These are phyloP conservation scores for Argya squamiceps DNA, from an alignment of 2,797 vertebrate genomes.

Conservation along the genomic window DNA sequence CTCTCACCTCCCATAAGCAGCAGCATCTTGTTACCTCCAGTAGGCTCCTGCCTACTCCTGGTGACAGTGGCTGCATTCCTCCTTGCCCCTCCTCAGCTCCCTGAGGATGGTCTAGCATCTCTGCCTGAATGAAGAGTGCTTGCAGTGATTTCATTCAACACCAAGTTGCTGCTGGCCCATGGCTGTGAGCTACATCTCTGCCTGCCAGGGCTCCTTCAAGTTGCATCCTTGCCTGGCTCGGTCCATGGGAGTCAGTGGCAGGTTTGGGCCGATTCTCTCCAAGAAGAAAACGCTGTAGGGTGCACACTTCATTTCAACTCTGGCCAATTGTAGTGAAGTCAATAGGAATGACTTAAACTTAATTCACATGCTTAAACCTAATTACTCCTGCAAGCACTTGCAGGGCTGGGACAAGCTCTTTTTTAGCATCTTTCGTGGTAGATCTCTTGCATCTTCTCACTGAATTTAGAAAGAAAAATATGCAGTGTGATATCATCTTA, in stretches of 20 bases:
- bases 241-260: neutral
- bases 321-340: neutral
- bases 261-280: neutral
- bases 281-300: neutral
- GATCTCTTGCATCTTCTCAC: neutral
- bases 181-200: neutral
- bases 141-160: neutral
- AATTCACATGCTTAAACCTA: neutral
- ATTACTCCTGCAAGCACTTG: neutral
- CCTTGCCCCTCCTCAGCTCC: neutral
- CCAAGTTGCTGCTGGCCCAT: neutral
- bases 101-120: neutral
- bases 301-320: neutral
- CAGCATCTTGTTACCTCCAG: neutral
- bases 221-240: neutral
- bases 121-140: neutral
- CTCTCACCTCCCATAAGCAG: accelerated
- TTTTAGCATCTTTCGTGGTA: neutral
- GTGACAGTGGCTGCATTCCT: neutral
- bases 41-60: neutral
- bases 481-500: neutral
- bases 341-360: neutral
- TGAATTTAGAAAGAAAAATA: neutral
- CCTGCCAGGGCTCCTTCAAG: neutral
- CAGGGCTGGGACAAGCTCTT: neutral